phyloP scores from a whole-genome alignment of 2,888 invertebrate species.

The Operophtera brumata region DNA sequence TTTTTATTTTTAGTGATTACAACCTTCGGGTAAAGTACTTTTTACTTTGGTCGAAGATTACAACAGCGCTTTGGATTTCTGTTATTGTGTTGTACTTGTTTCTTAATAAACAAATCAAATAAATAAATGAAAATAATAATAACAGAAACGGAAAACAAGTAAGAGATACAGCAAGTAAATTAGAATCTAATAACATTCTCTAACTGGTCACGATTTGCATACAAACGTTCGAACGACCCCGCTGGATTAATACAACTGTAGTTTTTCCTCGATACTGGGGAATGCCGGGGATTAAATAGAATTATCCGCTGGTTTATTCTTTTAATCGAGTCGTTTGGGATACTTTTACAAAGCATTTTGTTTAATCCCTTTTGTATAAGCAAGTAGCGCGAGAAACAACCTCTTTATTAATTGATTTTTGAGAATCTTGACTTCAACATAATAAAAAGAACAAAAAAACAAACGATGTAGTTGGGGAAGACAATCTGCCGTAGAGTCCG shows the following conservation, averaged over 20 bases:
- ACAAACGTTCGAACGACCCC: conserved; percentile 10
- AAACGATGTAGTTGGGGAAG: too few species aligned
- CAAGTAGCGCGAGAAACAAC: background rate
- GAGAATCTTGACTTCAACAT: background rate
- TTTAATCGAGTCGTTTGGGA: conserved; percentile 14
- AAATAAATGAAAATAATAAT: too few species aligned
- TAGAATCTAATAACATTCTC: conserved; percentile 19
- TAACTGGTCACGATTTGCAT: conserved; percentile 21
- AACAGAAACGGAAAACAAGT: conserved; percentile 5
- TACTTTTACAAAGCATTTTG: conserved; percentile 2
- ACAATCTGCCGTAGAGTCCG: too few species aligned
- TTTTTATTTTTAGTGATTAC: too few species aligned
- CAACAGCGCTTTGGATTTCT: too few species aligned
- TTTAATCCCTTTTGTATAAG: background rate
- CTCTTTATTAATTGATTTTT: background rate
- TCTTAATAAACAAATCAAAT: too few species aligned
- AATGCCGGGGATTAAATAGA: conserved; percentile 7
- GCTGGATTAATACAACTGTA: conserved; percentile 17
- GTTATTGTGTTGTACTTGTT: too few species aligned
- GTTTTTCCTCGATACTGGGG: conserved; percentile 15
- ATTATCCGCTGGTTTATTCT: conserved; percentile 10
- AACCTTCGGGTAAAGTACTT: too few species aligned
- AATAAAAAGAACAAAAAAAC: too few species aligned
- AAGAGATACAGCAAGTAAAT: conserved; percentile 11
- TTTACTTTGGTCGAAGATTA: too few species aligned